Evolutionary conservation across 1,140 invertebrate genomes (phyloP).

Genomic region (Drosophila parvula): DNA sequence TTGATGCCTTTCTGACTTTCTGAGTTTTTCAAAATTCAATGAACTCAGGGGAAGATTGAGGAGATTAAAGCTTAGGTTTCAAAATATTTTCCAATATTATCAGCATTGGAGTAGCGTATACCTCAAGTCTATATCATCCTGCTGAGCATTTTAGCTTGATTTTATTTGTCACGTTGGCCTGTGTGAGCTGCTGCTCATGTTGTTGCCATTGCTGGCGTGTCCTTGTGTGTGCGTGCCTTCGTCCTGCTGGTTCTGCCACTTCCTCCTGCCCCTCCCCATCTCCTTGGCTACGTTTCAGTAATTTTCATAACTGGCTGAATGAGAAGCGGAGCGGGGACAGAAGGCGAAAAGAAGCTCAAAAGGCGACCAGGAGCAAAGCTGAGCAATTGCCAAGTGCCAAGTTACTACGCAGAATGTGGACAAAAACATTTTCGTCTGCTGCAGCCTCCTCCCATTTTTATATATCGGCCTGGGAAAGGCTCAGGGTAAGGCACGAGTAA

Average conservation of each 20-base stretch:
- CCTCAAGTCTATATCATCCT: slow-evolving; percentile 8
- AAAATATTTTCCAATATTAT: background rate
- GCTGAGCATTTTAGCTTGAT: slow-evolving; percentile 31
- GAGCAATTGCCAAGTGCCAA: slow-evolving; percentile 68
- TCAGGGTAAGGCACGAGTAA: slow-evolving; percentile 48
- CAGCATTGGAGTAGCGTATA: slow-evolving; percentile 23
- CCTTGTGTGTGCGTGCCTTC: slow-evolving; percentile 50
- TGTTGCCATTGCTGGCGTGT: slow-evolving; percentile 23
- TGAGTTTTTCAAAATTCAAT: too few relatives aligned
- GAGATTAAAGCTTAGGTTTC: too few relatives aligned
- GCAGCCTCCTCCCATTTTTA: slow-evolving; percentile 4
- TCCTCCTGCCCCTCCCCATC: background rate
- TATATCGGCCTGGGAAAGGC: slow-evolving; percentile 28
- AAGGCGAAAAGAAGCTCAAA: slow-evolving; percentile 23
- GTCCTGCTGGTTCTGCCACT: slow-evolving; percentile 23
- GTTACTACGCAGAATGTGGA: slow-evolving; percentile 56
- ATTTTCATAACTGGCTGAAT: slow-evolving; percentile 76
- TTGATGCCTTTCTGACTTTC: too few relatives aligned
- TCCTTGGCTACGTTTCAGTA: slow-evolving; percentile 75
- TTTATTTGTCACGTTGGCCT: slow-evolving; percentile 75
- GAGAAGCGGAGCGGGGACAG: slow-evolving; percentile 19
- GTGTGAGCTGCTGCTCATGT: slow-evolving; percentile 40
- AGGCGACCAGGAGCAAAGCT: slow-evolving; percentile 35
- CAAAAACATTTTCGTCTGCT: slow-evolving; percentile 73
- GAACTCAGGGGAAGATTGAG: too few relatives aligned